Evolutionary conservation across 1,140 invertebrate species (phyloP), one percentile per base, ranked within the genome.

Genomic region (Polypedilum vanderplanki): DNA sequence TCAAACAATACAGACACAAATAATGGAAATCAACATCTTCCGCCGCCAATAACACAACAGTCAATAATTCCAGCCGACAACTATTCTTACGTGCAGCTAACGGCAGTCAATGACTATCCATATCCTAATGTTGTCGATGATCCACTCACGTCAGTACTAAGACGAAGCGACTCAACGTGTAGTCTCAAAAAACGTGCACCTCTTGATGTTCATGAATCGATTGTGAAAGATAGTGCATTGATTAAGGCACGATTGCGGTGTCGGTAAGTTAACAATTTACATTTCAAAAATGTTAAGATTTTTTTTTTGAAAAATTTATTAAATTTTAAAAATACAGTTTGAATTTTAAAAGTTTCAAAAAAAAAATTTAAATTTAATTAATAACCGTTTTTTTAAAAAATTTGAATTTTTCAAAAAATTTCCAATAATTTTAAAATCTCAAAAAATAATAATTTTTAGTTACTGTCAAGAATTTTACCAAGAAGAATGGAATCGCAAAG

Each of bases 41-140:
- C 79, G 81, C 77, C 84, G 85, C 80, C 83, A 86, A 73, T 84
- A 86, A 78, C 82, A 83, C 20, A 70, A 33, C 75, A 76, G 77
- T 77, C 80, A 40, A 80, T 82, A 40, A 78, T 80, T 76, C 77
- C 81, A 77, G 85, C 85, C 67, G 90, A 91, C 77, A 88, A 87
- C 78, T 92, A 93, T 83, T 90, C 92, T 17, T 96, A 96, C 80
- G 93, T 96, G 65, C 93, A 95, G 79, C 87, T 96, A 79, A 90
- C 90, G 18, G 86, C 90, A 73, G 87, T 90, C 46, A 92, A 93
- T 79, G 93, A 95, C 75, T 95, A 94, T 83, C 89, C 90, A 75
- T 94, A 94, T 84, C 91, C 92, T 1, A 33, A 33, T 33, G 86
- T 89, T 76, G 86, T 92, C 76, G 89, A 91, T 46, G 88, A 89